A percentile compares a stretch with the other conserved stretches of the same genome.
phyloP scores from a whole-genome alignment of 2,797 vertebrate species.

The Tiaroga cobitis region DNA sequence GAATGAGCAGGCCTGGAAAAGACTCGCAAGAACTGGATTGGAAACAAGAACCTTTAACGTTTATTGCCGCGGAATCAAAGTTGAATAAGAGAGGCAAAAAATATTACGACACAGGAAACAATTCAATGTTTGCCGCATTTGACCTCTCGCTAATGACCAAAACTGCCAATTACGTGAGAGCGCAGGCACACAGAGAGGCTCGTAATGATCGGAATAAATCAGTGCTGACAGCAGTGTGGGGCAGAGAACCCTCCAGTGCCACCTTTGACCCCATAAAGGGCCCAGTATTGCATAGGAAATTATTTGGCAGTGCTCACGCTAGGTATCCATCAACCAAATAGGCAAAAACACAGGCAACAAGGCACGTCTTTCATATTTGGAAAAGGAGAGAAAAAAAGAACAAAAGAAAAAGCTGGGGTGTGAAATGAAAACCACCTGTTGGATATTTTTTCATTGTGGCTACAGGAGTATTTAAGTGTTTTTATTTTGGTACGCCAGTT shows the following conservation, averaged over 20 bases:
- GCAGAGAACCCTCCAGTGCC: conserved; percentile 49
- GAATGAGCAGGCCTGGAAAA: conserved; percentile 17
- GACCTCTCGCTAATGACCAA: conserved; percentile 48
- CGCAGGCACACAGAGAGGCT: conserved; percentile 20
- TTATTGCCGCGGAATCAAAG: conserved; percentile 13
- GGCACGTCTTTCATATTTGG: conserved; percentile 49
- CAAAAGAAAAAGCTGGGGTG: conserved; percentile 48
- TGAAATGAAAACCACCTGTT: conserved; percentile 63
- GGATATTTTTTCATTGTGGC: conserved; percentile 25
- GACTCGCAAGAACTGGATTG: not conserved
- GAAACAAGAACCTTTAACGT: not conserved
- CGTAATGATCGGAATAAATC: conserved; percentile 56
- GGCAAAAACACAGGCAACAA: conserved; percentile 44
- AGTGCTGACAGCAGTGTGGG: conserved; percentile 40
- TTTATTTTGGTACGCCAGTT: conserved; percentile 38
- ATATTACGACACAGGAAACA: conserved; percentile 46
- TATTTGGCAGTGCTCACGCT: conserved; percentile 51
- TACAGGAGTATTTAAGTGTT: conserved; percentile 41
- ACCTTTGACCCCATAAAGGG: conserved; percentile 58
- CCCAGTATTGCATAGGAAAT: conserved; percentile 47
- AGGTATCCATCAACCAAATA: conserved; percentile 52
- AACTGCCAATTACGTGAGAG: conserved; percentile 26
- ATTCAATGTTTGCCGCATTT: conserved; percentile 42
- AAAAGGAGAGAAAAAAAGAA: conserved; percentile 24
- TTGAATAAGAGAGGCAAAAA: conserved; percentile 33